Evolutionary conservation across 2,888 invertebrate species (phyloP).

Genomic region (Homarus gammarus): DNA sequence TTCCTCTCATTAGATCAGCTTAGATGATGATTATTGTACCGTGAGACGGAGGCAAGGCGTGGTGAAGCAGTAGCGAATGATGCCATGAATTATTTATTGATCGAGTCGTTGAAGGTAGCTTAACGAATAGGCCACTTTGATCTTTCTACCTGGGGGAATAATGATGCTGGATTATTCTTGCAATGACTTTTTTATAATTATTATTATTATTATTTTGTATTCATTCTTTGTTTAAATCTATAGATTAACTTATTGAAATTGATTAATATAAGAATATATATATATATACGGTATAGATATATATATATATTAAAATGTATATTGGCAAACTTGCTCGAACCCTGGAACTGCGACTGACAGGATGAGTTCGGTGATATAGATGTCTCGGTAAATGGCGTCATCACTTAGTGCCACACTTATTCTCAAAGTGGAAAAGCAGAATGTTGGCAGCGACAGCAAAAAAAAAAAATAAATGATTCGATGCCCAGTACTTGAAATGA

Average conservation of each 20-base stretch:
- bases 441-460: constrained; percentile 26
- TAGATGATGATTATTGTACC: too few relatives aligned
- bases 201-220: background rate
- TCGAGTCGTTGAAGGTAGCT: background rate
- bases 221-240: background rate
- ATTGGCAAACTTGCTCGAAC: background rate
- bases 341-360: background rate
- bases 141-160: constrained; percentile 20
- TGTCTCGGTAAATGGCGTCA: background rate
- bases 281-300: constrained; percentile 7
- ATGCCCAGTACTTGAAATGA: constrained; percentile 30
- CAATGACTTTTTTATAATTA: background rate
- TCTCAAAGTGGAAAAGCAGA: background rate
- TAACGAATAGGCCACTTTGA: background rate
- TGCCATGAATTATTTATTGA: background rate
- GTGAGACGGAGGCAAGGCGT: background rate
- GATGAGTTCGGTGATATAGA: too few relatives aligned
- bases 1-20: too few relatives aligned
- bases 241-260: background rate
- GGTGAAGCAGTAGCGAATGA: background rate
- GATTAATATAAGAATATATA: background rate
- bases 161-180: constrained; percentile 30
- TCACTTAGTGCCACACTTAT: background rate
- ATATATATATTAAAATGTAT: constrained; percentile 6
- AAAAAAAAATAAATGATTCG: too few relatives aligned